Evolutionary conservation across 2,888 invertebrate species (phyloP), one percentile per base, ranked within the genome.

Genomic region (Allacma fusca): DNA sequence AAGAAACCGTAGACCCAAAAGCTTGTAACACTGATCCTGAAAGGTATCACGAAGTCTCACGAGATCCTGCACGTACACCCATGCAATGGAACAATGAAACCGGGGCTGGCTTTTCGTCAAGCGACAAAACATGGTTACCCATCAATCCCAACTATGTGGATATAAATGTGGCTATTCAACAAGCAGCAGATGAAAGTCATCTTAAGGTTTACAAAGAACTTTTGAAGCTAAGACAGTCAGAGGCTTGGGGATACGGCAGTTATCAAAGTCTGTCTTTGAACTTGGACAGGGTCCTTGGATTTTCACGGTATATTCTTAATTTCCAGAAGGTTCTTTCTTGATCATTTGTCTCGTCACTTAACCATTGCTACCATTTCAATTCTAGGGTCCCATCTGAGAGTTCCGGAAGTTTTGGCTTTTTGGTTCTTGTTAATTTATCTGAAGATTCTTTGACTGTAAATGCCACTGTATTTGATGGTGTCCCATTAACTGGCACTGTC

Each of bases 51-150:
- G 84, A 86, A 59, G 88, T 87, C 29, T 90, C 91, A 0, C 88
- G 93, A 4, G 93, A 93, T 86, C 92, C 93, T 0, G 91, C 89
- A 81, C 89, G 95, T 29, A 93, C 94, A 0, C 95, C 95, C 0
- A 93, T 92, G 87, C 94, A 94, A 84, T 95, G 95, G 95, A 90
- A 88, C 83, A 85, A 87, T 16, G 86, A 88, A 0, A 85, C 83
- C 9, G 68, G 19, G n/a, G 57, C 21, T 24, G 73, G 78, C 9
- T 80, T 79, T 34, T 79, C 79, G 0, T 69, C 75, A 13, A 77
- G 23, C 24, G 43, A 77, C 28, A 74, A 64, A 26, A 79, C 80
- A 0, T 80, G 78, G 79, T 75, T 73, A 7, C 62, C 62, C 19
- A 1, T 73, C 0, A 24, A 62, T n/a, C 19, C 40, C 12, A 85